phyloP scores from a whole-genome alignment of 2,113 vertebrate genomes.

The Clarias macrocephalus region DNA sequence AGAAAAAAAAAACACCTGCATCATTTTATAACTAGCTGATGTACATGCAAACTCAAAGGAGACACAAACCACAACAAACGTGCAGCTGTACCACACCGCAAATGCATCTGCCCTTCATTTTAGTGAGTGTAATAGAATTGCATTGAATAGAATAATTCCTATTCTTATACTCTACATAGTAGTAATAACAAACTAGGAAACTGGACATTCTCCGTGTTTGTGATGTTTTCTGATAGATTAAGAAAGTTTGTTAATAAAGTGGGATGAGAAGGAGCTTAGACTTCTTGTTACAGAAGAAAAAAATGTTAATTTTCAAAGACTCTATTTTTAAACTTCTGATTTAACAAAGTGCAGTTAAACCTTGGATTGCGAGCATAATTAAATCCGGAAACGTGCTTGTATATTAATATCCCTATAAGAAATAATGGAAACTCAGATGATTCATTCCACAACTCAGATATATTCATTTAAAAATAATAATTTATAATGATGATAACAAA shows the following conservation, averaged over 20 bases:
- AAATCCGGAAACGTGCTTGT: too few relatives aligned
- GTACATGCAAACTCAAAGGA: conserved; percentile 40
- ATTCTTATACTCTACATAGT: neutral
- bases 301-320: neutral
- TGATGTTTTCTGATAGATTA: too few relatives aligned
- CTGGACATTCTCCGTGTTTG: neutral
- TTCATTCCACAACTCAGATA: too few relatives aligned
- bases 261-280: neutral
- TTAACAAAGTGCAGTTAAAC: neutral
- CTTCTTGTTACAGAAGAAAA: neutral
- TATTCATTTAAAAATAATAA: too few relatives aligned
- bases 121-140: conserved; percentile 60
- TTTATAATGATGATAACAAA: too few relatives aligned
- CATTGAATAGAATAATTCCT: too few relatives aligned
- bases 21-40: neutral
- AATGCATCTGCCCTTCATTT: conserved; percentile 77
- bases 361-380: too few relatives aligned
- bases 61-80: conserved; percentile 56
- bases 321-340: neutral
- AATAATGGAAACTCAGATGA: too few relatives aligned
- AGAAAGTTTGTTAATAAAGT: neutral
- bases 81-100: conserved; percentile 67
- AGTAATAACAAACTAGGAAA: neutral
- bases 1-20: neutral
- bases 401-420: too few relatives aligned